Conservation (phyloP, 2,888 invertebrate species). For the Eristalinus aeneus region DNA sequence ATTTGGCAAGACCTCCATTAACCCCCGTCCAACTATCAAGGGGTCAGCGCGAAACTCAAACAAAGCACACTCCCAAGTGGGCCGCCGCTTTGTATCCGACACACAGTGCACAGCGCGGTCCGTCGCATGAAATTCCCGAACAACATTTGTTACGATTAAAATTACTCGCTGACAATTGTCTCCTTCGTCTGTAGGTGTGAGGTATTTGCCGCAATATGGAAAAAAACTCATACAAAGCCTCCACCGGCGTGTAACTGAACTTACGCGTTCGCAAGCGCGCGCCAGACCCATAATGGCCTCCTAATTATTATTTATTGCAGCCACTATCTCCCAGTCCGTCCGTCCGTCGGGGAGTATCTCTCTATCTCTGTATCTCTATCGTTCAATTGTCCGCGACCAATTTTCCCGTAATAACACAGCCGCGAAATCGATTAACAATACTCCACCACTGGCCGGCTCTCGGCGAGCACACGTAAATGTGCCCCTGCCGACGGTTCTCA, state of each 20-base stretch:
- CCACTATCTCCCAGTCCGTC: constrained; percentile 56
- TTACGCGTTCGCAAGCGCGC: constrained; percentile 48
- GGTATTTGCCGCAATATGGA: background rate
- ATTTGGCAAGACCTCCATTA: constrained; percentile 69
- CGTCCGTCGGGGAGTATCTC: constrained; percentile 12
- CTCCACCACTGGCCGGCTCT: background rate
- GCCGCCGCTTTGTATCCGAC: background rate
- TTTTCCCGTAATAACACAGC: constrained; percentile 73
- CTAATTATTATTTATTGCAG: constrained; percentile 76
- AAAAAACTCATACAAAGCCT: constrained; percentile 9
- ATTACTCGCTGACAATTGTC: constrained; percentile 60
- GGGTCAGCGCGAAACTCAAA: constrained; percentile 47
- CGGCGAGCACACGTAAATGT: constrained; percentile 51
- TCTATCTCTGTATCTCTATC: constrained; percentile 36
- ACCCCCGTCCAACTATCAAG: constrained; percentile 41
- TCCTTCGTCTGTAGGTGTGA: constrained; percentile 47
- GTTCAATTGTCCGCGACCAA: constrained; percentile 71
- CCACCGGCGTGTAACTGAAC: constrained; percentile 11
- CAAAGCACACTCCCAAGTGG: constrained; percentile 24
- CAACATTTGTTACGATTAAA: constrained; percentile 64
- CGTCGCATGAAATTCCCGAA: constrained; percentile 27
- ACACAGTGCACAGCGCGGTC: background rate
- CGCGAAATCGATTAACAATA: constrained; percentile 73
- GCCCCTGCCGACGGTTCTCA: constrained; percentile 61
- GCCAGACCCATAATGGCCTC: constrained; percentile 72